phyloP scores from a whole-genome alignment of 2,888 invertebrate species.

The Auanema freiburgensis region DNA sequence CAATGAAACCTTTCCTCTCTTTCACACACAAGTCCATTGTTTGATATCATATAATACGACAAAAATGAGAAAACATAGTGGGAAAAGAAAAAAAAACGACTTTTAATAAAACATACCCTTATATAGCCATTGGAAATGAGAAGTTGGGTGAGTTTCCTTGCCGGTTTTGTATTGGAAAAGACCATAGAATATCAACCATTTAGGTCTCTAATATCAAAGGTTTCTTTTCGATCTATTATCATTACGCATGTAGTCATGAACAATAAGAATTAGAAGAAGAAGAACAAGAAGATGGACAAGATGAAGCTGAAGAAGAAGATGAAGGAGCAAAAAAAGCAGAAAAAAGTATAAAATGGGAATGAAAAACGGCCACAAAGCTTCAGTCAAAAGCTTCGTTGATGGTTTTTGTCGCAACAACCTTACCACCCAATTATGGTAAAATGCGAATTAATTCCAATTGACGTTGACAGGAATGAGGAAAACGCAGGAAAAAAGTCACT shows the following conservation, averaged over 20 bases:
- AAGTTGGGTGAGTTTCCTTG: slow-evolving; percentile 40
- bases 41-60: no score
- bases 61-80: no score
- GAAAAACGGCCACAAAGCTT: not conserved
- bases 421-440: no score
- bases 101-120: slow-evolving; percentile 38
- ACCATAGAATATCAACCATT: no score
- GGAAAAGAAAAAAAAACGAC: no score
- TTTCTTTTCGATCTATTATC: no score
- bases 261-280: not conserved
- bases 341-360: slow-evolving; percentile 6
- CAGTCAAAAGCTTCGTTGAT: no score
- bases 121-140: slow-evolving; percentile 58
- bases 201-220: no score
- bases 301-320: not conserved
- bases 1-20: no score
- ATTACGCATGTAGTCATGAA: not conserved
- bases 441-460: slow-evolving; percentile 6
- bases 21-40: no score
- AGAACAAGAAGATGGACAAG: slow-evolving; percentile 1
- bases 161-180: slow-evolving; percentile 13
- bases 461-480: slow-evolving; percentile 14
- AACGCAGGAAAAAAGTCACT: slow-evolving; percentile 1
- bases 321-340: not conserved
- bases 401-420: no score